Percentiles rank a stretch among this genome's conserved stretches.
phyloP scores from a whole-genome alignment of 2,797 vertebrate genomes.

The Pangasius djambal region DNA sequence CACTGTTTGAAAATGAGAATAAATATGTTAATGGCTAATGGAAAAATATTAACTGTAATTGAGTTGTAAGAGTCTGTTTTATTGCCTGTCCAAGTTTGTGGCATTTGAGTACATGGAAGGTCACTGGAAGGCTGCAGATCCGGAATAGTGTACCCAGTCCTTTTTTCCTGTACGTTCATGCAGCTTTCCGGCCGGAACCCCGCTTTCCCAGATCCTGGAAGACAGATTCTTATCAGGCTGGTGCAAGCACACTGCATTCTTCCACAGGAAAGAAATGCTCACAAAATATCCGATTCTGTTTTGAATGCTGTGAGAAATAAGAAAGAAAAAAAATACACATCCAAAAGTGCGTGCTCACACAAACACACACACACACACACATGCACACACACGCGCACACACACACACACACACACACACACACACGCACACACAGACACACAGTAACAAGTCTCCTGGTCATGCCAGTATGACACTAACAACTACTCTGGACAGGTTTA shows the following conservation, averaged over 20 bases:
- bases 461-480: slow-evolving; percentile 1
- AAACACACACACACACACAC: slow-evolving; percentile 7
- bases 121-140: slow-evolving; percentile 45
- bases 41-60: neutral
- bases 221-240: slow-evolving; percentile 55
- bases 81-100: neutral
- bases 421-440: no score
- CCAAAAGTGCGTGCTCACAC: neutral
- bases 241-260: slow-evolving; percentile 48
- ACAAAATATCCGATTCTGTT: slow-evolving; percentile 39
- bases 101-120: slow-evolving; percentile 39
- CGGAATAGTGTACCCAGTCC: slow-evolving; percentile 43
- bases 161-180: slow-evolving; percentile 46
- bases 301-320: slow-evolving; percentile 19
- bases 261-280: slow-evolving; percentile 43
- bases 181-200: slow-evolving; percentile 45
- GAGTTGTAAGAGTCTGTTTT: neutral
- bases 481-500: neutral
- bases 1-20: neutral
- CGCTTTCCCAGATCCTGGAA: slow-evolving; percentile 52
- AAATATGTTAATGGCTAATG: neutral
- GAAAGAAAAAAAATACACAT: neutral
- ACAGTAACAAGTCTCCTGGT: neutral
- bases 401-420: neutral
- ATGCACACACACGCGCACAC: slow-evolving; percentile 11